A percentile compares a stretch with the other conserved stretches of the same genome.
phyloP scores from a whole-genome alignment of 2,797 vertebrate genomes.

The Rhinophrynus dorsalis region DNA sequence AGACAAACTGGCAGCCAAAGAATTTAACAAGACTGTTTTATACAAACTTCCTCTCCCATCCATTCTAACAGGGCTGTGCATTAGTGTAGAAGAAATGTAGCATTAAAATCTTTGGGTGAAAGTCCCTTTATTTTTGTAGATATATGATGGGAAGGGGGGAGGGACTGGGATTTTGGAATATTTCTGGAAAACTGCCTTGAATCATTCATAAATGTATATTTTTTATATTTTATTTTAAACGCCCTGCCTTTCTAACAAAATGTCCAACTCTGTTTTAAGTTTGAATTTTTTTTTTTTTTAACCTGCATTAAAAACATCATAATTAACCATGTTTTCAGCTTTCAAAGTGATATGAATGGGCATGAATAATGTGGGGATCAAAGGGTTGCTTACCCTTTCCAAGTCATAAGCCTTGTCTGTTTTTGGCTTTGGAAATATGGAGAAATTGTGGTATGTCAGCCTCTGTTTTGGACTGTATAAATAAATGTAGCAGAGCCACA shows the following conservation, averaged over 20 bases:
- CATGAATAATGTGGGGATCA: too few relatives aligned
- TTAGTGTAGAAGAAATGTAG: slow-evolving; percentile 29
- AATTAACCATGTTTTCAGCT: too few relatives aligned
- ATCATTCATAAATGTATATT: slow-evolving; percentile 17
- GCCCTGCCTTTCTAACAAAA: neutral
- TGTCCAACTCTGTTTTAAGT: neutral
- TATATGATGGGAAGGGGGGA: slow-evolving; percentile 3
- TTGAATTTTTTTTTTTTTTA: too few relatives aligned
- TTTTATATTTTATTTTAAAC: slow-evolving; percentile 20
- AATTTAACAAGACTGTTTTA: neutral
- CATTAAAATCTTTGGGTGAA: slow-evolving; percentile 15
- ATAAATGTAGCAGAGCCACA: too few relatives aligned
- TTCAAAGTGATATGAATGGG: too few relatives aligned
- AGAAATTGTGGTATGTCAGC: too few relatives aligned
- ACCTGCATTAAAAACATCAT: too few relatives aligned
- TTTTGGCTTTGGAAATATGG: too few relatives aligned
- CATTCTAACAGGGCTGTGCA: slow-evolving; percentile 1
- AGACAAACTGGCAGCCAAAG: neutral
- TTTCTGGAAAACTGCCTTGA: slow-evolving; percentile 32
- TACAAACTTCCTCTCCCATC: neutral
- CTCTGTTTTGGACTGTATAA: too few relatives aligned
- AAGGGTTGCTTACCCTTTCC: too few relatives aligned
- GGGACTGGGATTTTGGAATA: slow-evolving; percentile 14
- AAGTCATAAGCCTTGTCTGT: too few relatives aligned
- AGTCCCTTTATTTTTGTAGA: slow-evolving; percentile 27